Percentiles rank a stretch among this genome's conserved stretches.
Conservation (phyloP, 2,113 vertebrate genomes). For the Melanerpes aurifrons region DNA sequence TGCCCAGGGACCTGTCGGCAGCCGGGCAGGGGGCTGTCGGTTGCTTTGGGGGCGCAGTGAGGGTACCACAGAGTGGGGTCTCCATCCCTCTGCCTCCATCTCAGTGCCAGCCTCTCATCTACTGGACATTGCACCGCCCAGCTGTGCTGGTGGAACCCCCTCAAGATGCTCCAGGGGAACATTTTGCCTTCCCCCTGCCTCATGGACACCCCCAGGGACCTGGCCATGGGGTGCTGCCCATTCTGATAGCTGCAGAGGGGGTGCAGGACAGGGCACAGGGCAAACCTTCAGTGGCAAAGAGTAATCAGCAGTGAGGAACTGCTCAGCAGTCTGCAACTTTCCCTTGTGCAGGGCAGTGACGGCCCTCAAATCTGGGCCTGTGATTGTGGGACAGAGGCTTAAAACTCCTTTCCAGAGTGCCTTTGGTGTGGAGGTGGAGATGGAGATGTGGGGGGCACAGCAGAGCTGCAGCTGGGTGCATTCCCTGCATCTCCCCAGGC, state of each 20-base stretch:
- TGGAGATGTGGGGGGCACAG: fast-evolving
- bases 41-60: fast-evolving
- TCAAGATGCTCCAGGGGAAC: fast-evolving
- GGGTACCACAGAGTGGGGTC: fast-evolving
- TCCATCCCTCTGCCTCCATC: not conserved
- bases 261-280: not conserved
- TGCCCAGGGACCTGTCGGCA: fast-evolving
- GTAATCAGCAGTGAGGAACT: not conserved
- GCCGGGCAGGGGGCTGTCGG: fast-evolving
- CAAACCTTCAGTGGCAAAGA: not conserved
- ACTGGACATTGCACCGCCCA: fast-evolving
- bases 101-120: fast-evolving
- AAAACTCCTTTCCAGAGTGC: not conserved
- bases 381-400: fast-evolving
- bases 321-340: not conserved
- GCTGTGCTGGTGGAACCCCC: fast-evolving
- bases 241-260: fast-evolving
- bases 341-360: not conserved
- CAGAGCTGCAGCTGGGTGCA: not conserved
- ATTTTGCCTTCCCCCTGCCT: not conserved
- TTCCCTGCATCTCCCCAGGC: fast-evolving
- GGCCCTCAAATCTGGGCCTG: not conserved
- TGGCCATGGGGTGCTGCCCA: not conserved
- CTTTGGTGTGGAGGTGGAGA: fast-evolving
- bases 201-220: fast-evolving